Conservation (phyloP, 2,888 invertebrate genomes). For the Parapristionchus giblindavisi region DNA sequence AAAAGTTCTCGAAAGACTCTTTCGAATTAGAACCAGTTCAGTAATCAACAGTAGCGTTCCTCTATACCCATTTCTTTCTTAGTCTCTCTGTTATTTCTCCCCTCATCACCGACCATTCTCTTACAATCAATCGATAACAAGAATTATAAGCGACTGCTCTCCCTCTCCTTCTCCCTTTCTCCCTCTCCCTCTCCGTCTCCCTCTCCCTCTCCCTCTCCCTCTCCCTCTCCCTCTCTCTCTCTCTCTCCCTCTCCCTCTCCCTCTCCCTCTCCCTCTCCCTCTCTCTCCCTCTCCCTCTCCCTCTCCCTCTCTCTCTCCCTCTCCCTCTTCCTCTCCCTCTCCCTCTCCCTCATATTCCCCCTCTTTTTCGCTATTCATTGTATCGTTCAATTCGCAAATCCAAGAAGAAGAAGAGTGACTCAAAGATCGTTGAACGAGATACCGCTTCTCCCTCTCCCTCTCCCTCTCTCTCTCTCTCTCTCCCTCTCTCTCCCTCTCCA, state of each 20-base stretch:
- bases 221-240: not conserved
- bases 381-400: no score
- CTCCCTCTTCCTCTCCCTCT: conserved; percentile 6
- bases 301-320: conserved; percentile 1
- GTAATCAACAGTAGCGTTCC: no score
- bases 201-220: not conserved
- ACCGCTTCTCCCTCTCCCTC: no score
- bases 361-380: conserved; percentile 7
- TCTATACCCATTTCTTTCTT: no score
- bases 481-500: no score
- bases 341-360: not conserved
- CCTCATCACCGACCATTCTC: no score
- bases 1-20: no score
- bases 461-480: no score
- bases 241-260: conserved; percentile 8
- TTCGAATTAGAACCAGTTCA: no score
- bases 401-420: conserved; percentile 4
- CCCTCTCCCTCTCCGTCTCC: not conserved
- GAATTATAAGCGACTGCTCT: not conserved
- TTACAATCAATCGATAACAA: no score
- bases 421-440: no score
- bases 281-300: not conserved
- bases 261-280: not conserved
- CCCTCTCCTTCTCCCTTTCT: not conserved
- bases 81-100: no score